These are phyloP conservation scores for Drosophila teissieri DNA, from an alignment of 1,140 invertebrate genomes.

Conservation along the genomic window DNA sequence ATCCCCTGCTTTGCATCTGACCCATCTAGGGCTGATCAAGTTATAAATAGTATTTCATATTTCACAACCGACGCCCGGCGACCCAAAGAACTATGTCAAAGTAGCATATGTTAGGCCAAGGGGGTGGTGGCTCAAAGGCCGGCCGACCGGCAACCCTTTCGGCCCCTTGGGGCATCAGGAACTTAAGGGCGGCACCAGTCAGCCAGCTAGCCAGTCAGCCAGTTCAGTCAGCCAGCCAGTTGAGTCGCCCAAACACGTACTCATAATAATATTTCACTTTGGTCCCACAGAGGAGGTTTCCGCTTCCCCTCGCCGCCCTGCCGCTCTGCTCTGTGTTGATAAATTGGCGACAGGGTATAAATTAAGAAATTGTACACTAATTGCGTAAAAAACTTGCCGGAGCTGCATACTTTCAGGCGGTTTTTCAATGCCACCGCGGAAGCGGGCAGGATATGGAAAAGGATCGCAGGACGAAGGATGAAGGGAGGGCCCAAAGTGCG, in stretches of 20 bases:
- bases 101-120: slow-evolving; percentile 68
- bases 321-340: slow-evolving; percentile 62
- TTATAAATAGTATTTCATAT: slow-evolving; percentile 78
- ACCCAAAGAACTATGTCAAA: slow-evolving; percentile 70
- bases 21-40: slow-evolving; percentile 62
- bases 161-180: slow-evolving; percentile 48
- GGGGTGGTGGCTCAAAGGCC: slow-evolving; percentile 13
- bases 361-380: slow-evolving; percentile 84
- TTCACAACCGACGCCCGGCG: slow-evolving; percentile 37
- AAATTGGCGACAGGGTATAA: slow-evolving; percentile 84
- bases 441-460: slow-evolving; percentile 10
- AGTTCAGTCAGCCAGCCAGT: slow-evolving; percentile 7
- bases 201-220: neutral
- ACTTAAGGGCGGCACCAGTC: slow-evolving; percentile 49
- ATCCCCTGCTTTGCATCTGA: slow-evolving; percentile 45
- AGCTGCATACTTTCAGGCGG: slow-evolving; percentile 72
- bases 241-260: slow-evolving; percentile 61
- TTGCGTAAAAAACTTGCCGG: slow-evolving; percentile 82
- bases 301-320: neutral
- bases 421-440: slow-evolving; percentile 70
- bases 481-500: slow-evolving; percentile 52
- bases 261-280: slow-evolving; percentile 81
- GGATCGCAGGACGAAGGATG: neutral
- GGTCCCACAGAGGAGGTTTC: slow-evolving; percentile 33
- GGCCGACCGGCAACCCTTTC: slow-evolving; percentile 57